Conservation (phyloP, 2,113 vertebrate species). For the Melanostigma gelatinosum region DNA sequence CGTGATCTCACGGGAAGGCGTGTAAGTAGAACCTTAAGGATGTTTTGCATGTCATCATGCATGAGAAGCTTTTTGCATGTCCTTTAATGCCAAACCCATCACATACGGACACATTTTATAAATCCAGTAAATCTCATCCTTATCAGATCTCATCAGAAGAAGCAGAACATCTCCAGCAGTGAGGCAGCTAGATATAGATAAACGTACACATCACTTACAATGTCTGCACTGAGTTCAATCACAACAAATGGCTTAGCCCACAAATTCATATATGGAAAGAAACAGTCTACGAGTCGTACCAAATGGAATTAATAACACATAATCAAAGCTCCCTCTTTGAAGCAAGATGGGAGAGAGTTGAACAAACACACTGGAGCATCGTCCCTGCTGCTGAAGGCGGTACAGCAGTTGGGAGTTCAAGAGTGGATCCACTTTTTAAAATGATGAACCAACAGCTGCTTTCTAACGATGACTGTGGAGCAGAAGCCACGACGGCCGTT, state of each 20-base stretch:
- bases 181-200: background rate
- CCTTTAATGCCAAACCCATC: too few species aligned
- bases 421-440: too few species aligned
- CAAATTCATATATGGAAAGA: background rate
- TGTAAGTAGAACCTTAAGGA: too few species aligned
- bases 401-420: background rate
- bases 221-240: background rate
- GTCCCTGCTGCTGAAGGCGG: too few species aligned
- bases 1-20: background rate
- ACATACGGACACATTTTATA: background rate
- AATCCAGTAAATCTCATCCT: background rate
- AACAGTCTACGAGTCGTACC: background rate
- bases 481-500: too few species aligned
- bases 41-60: too few species aligned
- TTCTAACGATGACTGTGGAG: too few species aligned
- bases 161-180: background rate
- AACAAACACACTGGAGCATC: too few species aligned
- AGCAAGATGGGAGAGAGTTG: too few species aligned
- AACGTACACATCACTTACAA: background rate
- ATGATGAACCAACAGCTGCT: too few species aligned
- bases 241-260: background rate
- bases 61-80: too few species aligned
- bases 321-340: too few species aligned
- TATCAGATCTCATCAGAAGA: background rate
- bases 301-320: background rate